phyloP scores from a whole-genome alignment of 2,888 invertebrate species.

The Dendrolimus pini region DNA sequence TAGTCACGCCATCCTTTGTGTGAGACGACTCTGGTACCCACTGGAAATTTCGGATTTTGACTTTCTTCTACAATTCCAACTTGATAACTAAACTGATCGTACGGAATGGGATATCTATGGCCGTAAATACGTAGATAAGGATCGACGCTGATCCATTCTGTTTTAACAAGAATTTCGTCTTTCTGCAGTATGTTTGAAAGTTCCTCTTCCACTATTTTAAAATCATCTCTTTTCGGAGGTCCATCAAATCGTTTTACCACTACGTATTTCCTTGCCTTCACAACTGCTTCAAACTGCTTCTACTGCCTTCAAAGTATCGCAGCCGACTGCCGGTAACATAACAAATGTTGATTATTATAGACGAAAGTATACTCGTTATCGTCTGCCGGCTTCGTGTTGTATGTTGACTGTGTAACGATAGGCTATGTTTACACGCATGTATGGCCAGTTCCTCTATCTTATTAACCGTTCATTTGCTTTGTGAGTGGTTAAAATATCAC shows the following conservation, averaged over 20 bases:
- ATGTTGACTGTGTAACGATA: not conserved
- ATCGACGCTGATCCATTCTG: conserved; percentile 44
- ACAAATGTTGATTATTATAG: not conserved
- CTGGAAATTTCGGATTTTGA: conserved; percentile 64
- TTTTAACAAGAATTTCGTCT: conserved; percentile 59
- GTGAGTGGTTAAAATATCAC: no score
- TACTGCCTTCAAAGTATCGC: no score
- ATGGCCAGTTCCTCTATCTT: not conserved
- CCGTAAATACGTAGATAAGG: conserved; percentile 37
- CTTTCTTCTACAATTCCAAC: conserved; percentile 55
- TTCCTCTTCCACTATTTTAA: conserved; percentile 77
- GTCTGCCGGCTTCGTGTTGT: not conserved
- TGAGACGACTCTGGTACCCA: conserved; percentile 76
- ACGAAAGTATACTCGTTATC: not conserved
- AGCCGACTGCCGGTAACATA: not conserved
- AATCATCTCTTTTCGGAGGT: conserved; percentile 75
- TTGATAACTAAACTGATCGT: conserved; percentile 25
- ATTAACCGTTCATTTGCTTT: no score
- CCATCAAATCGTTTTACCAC: conserved; percentile 75
- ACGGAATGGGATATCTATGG: conserved; percentile 12
- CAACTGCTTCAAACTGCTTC: no score
- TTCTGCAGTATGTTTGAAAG: conserved; percentile 70
- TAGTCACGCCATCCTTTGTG: conserved; percentile 82
- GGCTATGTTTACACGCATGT: not conserved
- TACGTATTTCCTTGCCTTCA: conserved; percentile 75